phyloP scores from a whole-genome alignment of 1,140 invertebrate species.

The Atta cephalotes region DNA sequence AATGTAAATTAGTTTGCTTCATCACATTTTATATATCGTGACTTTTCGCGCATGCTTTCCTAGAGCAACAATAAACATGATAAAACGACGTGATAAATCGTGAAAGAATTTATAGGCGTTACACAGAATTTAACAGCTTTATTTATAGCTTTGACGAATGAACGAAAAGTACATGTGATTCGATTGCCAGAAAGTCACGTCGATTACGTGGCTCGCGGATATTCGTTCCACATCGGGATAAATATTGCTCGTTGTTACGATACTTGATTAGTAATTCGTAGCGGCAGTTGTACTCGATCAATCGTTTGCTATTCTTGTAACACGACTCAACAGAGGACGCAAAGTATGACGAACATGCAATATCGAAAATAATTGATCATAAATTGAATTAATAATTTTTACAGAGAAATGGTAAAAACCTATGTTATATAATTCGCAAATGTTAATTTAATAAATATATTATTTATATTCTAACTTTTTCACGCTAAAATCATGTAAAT shows the following conservation, averaged over 20 bases:
- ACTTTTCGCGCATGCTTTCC: background rate
- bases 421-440: background rate
- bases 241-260: slow-evolving; percentile 10
- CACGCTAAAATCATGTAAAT: background rate
- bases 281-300: background rate
- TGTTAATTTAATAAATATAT: background rate
- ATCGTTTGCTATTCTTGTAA: slow-evolving; percentile 42
- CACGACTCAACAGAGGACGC: background rate
- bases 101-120: slow-evolving; percentile 26
- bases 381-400: background rate
- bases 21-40: background rate
- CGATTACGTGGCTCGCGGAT: slow-evolving; percentile 39
- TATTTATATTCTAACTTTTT: background rate
- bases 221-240: slow-evolving; percentile 45
- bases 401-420: slow-evolving; percentile 14
- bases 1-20: background rate
- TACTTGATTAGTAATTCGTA: slow-evolving; percentile 42
- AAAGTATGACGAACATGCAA: slow-evolving; percentile 17
- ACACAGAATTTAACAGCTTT: slow-evolving; percentile 34
- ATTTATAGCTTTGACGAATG: background rate
- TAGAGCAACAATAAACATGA: slow-evolving; percentile 2
- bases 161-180: slow-evolving; percentile 19
- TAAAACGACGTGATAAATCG: slow-evolving; percentile 50
- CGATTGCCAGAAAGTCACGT: slow-evolving; percentile 52
- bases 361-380: slow-evolving; percentile 16